phyloP scores from a whole-genome alignment of 2,888 invertebrate species.

The Eilema griseolum region DNA sequence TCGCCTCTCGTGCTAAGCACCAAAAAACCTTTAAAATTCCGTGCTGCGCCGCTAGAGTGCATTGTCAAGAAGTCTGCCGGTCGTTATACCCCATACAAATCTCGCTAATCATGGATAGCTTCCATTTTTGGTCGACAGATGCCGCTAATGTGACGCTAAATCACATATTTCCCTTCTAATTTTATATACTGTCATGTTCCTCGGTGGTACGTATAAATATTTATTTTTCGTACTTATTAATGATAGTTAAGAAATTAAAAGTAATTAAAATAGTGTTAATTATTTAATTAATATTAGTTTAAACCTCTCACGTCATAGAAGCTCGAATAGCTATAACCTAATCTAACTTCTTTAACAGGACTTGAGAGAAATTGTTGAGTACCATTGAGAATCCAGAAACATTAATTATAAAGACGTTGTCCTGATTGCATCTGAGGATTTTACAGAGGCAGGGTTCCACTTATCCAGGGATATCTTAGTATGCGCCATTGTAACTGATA shows the following conservation, averaged over 20 bases:
- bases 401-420: too few relatives aligned
- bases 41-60: too few relatives aligned
- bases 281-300: slow-evolving; percentile 36
- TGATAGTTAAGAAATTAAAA: slow-evolving; percentile 44
- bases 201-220: slow-evolving; percentile 31
- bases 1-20: too few relatives aligned
- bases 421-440: too few relatives aligned
- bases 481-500: slow-evolving; percentile 10
- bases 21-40: too few relatives aligned
- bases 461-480: slow-evolving; percentile 16
- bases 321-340: slow-evolving; percentile 13
- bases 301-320: slow-evolving; percentile 35
- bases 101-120: slow-evolving; percentile 41
- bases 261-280: slow-evolving; percentile 29
- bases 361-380: slow-evolving; percentile 10
- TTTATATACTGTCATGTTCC: slow-evolving; percentile 31
- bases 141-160: slow-evolving; percentile 34
- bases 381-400: neutral
- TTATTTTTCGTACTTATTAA: slow-evolving; percentile 33
- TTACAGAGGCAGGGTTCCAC: neutral
- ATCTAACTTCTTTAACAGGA: slow-evolving; percentile 35
- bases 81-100: slow-evolving; percentile 11
- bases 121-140: slow-evolving; percentile 42
- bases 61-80: too few relatives aligned
- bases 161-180: slow-evolving; percentile 26